Percentiles rank a stretch among this genome's conserved stretches.
Evolutionary conservation across 2,797 vertebrate genomes (phyloP).

Genomic region (Kryptolebias ocellatus): DNA sequence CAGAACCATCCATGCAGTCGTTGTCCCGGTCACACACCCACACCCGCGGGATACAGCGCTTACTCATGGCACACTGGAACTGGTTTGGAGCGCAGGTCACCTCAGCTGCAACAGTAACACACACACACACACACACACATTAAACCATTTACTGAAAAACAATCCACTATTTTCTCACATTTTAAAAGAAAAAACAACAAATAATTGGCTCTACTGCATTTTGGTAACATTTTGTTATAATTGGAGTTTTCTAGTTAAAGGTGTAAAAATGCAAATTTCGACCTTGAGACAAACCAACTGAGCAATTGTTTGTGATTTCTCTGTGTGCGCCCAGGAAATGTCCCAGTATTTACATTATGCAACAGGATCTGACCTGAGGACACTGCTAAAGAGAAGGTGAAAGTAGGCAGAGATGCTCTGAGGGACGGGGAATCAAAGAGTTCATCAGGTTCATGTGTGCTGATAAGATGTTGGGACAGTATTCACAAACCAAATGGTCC

Average conservation of each 20-base stretch:
- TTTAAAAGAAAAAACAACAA: not conserved
- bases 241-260: too few species aligned
- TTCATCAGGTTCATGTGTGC: constrained; percentile 29
- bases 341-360: constrained; percentile 52
- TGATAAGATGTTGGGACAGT: constrained; percentile 6
- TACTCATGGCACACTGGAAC: constrained; percentile 98
- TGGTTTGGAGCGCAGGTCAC: constrained; percentile 98
- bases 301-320: constrained; percentile 4
- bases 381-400: constrained; percentile 47
- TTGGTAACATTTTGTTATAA: too few species aligned
- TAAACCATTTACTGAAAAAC: not conserved
- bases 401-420: constrained; percentile 23
- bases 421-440: constrained; percentile 8
- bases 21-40: constrained; percentile 99
- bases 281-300: constrained; percentile 3
- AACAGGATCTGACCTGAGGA: constrained; percentile 35
- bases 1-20: constrained; percentile 96
- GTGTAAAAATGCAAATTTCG: too few species aligned
- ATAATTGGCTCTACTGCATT: not conserved
- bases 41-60: constrained; percentile 97
- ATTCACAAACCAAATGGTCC: not conserved
- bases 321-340: constrained; percentile 48
- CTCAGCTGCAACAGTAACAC: constrained; percentile 81
- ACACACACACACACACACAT: constrained; percentile 33
- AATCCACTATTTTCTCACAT: not conserved